phyloP scores from a whole-genome alignment of 2,113 vertebrate genomes.

The Panurus biarmicus region DNA sequence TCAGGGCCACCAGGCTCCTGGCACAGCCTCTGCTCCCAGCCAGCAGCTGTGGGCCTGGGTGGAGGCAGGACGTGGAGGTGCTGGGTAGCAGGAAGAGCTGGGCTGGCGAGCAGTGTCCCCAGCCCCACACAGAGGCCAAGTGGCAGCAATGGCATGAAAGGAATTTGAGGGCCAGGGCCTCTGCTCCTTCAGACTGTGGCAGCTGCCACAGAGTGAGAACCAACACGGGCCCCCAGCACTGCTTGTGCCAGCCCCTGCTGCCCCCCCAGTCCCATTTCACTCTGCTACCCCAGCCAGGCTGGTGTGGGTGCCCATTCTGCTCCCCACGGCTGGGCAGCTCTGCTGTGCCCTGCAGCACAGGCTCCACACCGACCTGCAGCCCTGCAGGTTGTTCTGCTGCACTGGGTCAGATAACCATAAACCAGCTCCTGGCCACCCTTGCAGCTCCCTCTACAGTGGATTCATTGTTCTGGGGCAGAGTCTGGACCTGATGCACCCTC shows the following conservation, averaged over 20 bases:
- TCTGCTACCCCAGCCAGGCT: accelerated
- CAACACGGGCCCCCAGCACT: accelerated
- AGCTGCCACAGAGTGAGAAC: not conserved
- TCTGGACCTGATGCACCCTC: not conserved
- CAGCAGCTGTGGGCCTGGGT: not conserved
- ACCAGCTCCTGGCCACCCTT: not conserved
- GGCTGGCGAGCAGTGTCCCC: accelerated
- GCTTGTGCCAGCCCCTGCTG: not conserved
- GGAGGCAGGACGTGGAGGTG: not conserved
- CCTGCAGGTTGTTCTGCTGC: accelerated
- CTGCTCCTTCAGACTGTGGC: not conserved
- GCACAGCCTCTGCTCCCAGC: not conserved
- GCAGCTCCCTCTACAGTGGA: not conserved
- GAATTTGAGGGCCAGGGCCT: not conserved
- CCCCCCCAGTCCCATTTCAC: not conserved
- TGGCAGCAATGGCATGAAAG: not conserved
- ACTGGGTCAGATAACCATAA: not conserved
- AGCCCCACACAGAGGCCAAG: not conserved
- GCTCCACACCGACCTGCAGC: not conserved
- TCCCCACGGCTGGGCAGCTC: not conserved
- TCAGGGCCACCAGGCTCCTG: not conserved
- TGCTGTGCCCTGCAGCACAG: not conserved
- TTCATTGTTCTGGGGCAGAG: accelerated
- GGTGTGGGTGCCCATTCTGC: accelerated
- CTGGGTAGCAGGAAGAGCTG: accelerated